Evolutionary conservation across 2,797 vertebrate species (phyloP), one percentile per base, ranked within the genome.

Genomic region (Numenius phaeopus): DNA sequence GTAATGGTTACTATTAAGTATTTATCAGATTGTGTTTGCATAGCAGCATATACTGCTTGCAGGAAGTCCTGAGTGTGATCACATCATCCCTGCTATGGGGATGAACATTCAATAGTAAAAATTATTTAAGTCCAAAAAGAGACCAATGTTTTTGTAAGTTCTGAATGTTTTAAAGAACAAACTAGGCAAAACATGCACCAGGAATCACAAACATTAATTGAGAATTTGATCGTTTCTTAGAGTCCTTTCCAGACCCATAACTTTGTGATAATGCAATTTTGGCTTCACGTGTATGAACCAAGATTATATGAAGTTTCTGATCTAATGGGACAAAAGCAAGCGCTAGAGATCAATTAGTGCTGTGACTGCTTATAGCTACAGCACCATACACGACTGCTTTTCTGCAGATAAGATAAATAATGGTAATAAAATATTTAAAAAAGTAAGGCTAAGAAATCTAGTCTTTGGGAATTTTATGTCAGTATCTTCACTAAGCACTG

Each of bases 11-110:
- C 50, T 6, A 50, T 10, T 12, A 14, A 46, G 32, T 10, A 52
- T 57, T 80, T 73, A 59, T 1, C 15, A 55, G 15, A 13, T 10
- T 29, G 65, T 27, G 23, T 24, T 69, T 57, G 19, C 55, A 34
- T 1, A 12, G 20, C 3, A 4, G 62, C 23, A 34, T 10, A 39
- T 9, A 34, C 16, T 9, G 40, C 18, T 27, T 2, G 16, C 3
- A 10, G 34, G 5, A 42, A 44, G 66, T 37, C 66, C 61, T 8
- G 42, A 49, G 9, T 7, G 14, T 24, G 30, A 39, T 21, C 14
- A 1, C 6, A n/a, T 26, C 20, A 12, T 52, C 47, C 34, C 42
- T 64, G 29, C 17, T 21, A 46, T 8, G 39, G 58, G 14, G n/a
- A 78, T 27, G 37, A 75, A 76, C 17, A 49, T 39, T 49, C 32